Evolutionary conservation across 2,113 vertebrate species (phyloP).

Genomic region (Grus americana): DNA sequence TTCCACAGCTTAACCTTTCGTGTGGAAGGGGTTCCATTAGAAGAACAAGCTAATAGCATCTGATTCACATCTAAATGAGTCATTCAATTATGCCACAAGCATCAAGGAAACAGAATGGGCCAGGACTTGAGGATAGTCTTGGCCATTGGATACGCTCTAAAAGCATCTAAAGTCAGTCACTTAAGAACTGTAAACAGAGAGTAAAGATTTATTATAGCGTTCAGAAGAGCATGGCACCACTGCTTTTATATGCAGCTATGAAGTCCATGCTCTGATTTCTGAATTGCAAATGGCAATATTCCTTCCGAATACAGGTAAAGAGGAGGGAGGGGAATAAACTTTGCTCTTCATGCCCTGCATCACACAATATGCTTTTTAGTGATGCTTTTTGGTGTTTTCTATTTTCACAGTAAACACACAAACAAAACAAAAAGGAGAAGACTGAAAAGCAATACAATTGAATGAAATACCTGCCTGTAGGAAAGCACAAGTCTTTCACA

Average conservation of each 20-base stretch:
- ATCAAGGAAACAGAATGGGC: not conserved
- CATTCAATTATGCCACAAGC: not conserved
- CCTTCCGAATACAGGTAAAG: not conserved
- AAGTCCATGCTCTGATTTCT: not conserved
- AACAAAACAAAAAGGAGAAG: not conserved
- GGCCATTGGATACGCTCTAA: not conserved
- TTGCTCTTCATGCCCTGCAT: not conserved
- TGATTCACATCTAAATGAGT: constrained; percentile 14
- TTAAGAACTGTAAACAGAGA: not conserved
- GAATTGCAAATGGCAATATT: not conserved
- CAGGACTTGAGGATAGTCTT: not conserved
- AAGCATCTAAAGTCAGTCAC: not conserved
- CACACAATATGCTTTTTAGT: not conserved
- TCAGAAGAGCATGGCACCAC: not conserved
- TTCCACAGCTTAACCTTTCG: not conserved
- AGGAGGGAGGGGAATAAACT: not conserved
- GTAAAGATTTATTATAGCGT: not conserved
- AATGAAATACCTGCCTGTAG: not conserved
- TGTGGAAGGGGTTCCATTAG: constrained; percentile 25
- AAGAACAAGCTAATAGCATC: constrained; percentile 5
- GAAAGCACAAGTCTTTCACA: not conserved
- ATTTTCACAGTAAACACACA: not conserved
- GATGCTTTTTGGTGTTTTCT: not conserved
- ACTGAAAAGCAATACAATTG: not conserved
- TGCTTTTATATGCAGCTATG: not conserved